Conservation (phyloP, 2,797 vertebrate species). For the Diglossa cyanea region DNA sequence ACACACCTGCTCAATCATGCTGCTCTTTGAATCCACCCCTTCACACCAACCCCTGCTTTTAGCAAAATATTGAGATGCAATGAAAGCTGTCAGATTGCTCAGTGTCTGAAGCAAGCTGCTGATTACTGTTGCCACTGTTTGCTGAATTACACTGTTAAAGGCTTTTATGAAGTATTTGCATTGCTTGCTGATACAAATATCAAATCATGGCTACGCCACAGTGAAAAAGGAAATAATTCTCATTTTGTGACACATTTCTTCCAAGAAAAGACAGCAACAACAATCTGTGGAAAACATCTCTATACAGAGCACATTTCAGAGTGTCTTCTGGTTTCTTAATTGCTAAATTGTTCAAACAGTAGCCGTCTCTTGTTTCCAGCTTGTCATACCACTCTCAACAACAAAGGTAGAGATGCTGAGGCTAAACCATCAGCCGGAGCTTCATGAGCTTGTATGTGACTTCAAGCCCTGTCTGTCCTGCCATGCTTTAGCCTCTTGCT, state of each 20-base stretch:
- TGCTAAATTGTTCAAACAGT: conserved; percentile 29
- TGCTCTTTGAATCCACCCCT: neutral
- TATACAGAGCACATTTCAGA: neutral
- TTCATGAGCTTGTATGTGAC: neutral
- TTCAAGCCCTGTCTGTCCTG: neutral
- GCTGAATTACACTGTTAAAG: conserved; percentile 47
- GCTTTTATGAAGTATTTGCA: conserved; percentile 38
- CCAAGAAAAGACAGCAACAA: neutral
- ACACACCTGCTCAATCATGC: neutral
- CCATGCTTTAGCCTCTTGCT: neutral
- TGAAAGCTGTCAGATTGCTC: conserved; percentile 55
- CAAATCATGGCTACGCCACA: neutral
- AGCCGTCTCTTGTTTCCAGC: neutral
- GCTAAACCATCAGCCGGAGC: neutral
- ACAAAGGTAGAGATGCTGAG: neutral
- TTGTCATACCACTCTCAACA: neutral
- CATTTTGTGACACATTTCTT: conserved; percentile 12
- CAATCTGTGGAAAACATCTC: neutral
- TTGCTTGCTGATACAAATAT: conserved; percentile 43
- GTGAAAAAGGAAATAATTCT: neutral
- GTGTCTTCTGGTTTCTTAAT: conserved; percentile 28
- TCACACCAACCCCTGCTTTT: conserved; percentile 40
- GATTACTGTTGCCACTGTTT: conserved; percentile 47
- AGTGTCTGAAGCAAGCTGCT: conserved; percentile 11
- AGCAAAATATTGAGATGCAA: conserved; percentile 49